Base-by-base conservation (phyloP, 2,888 invertebrate species). In the Pseudolycoriella hygida region DNA sequence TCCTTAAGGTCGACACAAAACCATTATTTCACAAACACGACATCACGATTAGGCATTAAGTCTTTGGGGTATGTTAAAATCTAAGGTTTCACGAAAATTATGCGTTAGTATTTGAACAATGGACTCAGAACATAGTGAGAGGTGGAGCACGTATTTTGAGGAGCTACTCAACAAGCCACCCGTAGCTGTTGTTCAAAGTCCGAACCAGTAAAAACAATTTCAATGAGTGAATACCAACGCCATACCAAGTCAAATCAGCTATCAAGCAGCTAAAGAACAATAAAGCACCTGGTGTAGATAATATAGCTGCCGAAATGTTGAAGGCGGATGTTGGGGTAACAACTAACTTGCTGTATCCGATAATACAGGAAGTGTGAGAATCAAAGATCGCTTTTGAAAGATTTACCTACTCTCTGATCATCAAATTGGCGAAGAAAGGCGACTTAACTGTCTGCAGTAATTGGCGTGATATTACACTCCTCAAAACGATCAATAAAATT, bases 391-490 rank as follows among this genome's bases (percentile, higher is more conserved):
- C 11, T 34, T 14, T 12, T 8, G 15, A 12, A 4, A 12, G 5
- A 8, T 34, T 12, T 12, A 34, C 34, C 12, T 4, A 34, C 5
- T 4, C n/a, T 14, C 34, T 34, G 12, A 34, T 34, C 15, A 34
- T 34, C 3, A 34, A 34, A 34, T 12, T 37, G 19, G 37, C 38
- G 19, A 44, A 44, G 14, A 44, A 44, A 30, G 44, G 15, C 3
- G 15, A 39, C 3, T 5, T 44, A 10, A 3, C 17, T 17, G 11
- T 17, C 4, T 43, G 25, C 10, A 17, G 15, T 3, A 43, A 43
- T 32, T 43, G 40, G 20, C 37, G 38, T 20, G 46, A 30, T 17
- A 43, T 46, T 18, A 43, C 39, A 12, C 19, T 46, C 10, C n/a
- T 42, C 3, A 43, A 43, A 10, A 43, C 43, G 6, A 32, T 42